Percentiles rank a stretch among this genome's conserved stretches.
Conservation (phyloP, 2,113 vertebrate species). For the Bucco capensis region DNA sequence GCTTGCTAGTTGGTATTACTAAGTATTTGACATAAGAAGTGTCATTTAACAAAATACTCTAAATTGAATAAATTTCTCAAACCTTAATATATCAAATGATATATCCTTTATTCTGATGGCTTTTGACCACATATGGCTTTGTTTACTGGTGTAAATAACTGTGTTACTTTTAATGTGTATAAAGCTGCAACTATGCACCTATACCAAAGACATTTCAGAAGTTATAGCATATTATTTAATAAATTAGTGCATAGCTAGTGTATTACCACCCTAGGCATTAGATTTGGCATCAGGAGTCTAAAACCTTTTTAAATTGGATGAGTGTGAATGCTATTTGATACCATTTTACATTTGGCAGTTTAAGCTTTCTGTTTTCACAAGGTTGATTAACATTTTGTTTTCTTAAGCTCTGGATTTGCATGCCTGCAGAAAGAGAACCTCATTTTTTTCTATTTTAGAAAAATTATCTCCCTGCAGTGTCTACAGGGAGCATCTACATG, state of each 20-base stretch:
- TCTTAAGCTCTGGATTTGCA: conserved; percentile 51
- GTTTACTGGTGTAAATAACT: not conserved
- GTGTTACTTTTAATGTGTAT: not conserved
- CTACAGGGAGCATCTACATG: conserved; percentile 33
- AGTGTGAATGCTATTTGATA: conserved; percentile 38
- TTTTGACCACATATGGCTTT: not conserved
- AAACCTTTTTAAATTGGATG: conserved; percentile 40
- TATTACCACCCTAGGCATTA: not conserved
- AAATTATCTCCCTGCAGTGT: conserved; percentile 37
- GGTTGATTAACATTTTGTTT: conserved; percentile 40
- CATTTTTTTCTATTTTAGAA: conserved; percentile 53
- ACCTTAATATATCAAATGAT: not conserved
- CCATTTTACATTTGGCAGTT: conserved; percentile 29
- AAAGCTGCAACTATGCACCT: not conserved
- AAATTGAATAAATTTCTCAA: not conserved
- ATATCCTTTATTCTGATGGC: not conserved
- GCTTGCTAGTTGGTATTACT: not conserved
- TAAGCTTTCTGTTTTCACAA: conserved; percentile 31
- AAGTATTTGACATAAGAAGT: not conserved
- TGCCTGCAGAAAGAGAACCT: conserved; percentile 32
- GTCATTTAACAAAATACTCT: not conserved
- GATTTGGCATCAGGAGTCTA: not conserved
- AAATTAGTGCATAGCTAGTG: not conserved
- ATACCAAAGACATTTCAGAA: not conserved
- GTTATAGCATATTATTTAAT: not conserved